Conservation (phyloP, 2,797 vertebrate genomes). For the Chelon auratus region DNA sequence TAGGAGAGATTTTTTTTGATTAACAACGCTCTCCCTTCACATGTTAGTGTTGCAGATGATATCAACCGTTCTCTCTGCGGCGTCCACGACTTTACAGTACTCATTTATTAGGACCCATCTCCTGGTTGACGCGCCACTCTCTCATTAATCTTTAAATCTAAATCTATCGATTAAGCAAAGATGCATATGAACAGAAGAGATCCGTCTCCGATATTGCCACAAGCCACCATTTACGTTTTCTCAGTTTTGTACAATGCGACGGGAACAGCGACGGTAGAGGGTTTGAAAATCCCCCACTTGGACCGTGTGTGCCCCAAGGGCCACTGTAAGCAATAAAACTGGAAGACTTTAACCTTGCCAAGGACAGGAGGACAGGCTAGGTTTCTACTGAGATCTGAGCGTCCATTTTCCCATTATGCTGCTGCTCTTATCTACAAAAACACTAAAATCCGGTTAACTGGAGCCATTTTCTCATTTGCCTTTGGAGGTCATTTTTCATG, state of each 20-base stretch:
- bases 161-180: slow-evolving; percentile 52
- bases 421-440: slow-evolving; percentile 83
- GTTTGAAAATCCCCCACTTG: slow-evolving; percentile 39
- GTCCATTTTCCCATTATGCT: slow-evolving; percentile 78
- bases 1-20: slow-evolving; percentile 57
- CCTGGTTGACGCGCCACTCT: slow-evolving; percentile 35
- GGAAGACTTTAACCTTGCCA: slow-evolving; percentile 76
- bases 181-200: slow-evolving; percentile 57
- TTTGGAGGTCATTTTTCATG: slow-evolving; percentile 83
- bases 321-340: slow-evolving; percentile 62
- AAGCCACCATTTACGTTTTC: slow-evolving; percentile 71
- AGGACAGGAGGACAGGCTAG: slow-evolving; percentile 70
- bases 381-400: slow-evolving; percentile 76
- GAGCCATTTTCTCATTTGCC: slow-evolving; percentile 83
- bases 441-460: slow-evolving; percentile 83
- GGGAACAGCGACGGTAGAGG: slow-evolving; percentile 51
- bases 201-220: slow-evolving; percentile 74
- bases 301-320: slow-evolving; percentile 53
- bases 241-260: slow-evolving; percentile 58
- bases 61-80: slow-evolving; percentile 34
- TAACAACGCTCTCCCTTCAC: slow-evolving; percentile 75
- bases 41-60: slow-evolving; percentile 55
- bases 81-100: slow-evolving; percentile 42
- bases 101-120: slow-evolving; percentile 43
- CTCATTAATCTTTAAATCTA: slow-evolving; percentile 38